A percentile compares a stretch with the other conserved stretches of the same genome.
phyloP scores from a whole-genome alignment of 2,888 invertebrate genomes.

The Drosophila meridiana region DNA sequence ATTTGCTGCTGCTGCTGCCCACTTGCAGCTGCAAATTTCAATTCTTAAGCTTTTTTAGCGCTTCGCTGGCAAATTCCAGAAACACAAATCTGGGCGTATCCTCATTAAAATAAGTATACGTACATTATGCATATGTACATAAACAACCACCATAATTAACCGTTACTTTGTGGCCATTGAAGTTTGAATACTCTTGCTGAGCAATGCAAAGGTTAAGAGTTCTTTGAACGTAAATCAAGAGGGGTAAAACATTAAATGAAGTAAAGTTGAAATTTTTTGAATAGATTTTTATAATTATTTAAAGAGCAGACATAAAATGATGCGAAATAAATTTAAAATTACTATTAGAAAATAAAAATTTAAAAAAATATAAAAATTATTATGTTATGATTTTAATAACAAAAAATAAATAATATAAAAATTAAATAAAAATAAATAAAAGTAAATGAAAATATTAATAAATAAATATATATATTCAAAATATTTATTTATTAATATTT shows the following conservation, averaged over 20 bases:
- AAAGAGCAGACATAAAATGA: too few species aligned
- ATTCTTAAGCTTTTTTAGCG: constrained; percentile 34
- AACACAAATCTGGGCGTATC: constrained; percentile 36
- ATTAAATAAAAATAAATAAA: too few species aligned
- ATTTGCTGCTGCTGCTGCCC: constrained; percentile 26
- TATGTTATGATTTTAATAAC: too few species aligned
- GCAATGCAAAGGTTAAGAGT: not conserved
- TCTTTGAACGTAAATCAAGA: not conserved
- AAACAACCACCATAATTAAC: not conserved
- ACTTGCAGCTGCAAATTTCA: constrained; percentile 43
- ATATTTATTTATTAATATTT: too few species aligned
- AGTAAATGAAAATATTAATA: too few species aligned
- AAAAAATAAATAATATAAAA: too few species aligned
- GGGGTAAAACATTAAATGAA: not conserved
- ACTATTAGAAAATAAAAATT: too few species aligned
- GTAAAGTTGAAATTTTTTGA: not conserved
- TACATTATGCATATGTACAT: constrained; percentile 7
- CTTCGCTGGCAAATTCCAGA: constrained; percentile 63
- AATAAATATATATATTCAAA: too few species aligned
- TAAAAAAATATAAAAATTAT: too few species aligned
- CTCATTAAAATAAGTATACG: constrained; percentile 25
- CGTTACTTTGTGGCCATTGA: not conserved
- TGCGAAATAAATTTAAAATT: too few species aligned
- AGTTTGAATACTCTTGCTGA: not conserved
- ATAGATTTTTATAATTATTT: not conserved